A percentile compares a stretch with the other conserved stretches of the same genome.
phyloP scores from a whole-genome alignment of 2,888 invertebrate genomes.

The Erebia epiphron region DNA sequence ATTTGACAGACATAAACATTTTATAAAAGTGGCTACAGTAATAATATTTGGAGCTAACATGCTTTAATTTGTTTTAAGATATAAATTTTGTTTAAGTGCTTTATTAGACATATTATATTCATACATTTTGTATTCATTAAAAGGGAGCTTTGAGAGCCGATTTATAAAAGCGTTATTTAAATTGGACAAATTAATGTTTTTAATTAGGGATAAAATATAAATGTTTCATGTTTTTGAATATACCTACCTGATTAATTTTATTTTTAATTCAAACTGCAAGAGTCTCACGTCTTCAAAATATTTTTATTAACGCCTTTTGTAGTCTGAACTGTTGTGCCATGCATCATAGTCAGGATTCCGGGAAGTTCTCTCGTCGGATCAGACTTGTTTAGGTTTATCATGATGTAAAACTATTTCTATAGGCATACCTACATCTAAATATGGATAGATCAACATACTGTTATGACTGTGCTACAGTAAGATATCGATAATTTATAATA shows the following conservation, averaged over 20 bases:
- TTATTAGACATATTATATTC: slow-evolving; percentile 4
- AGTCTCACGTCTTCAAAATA: slow-evolving; percentile 11
- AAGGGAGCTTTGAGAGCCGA: slow-evolving; percentile 10
- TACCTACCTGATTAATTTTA: not conserved
- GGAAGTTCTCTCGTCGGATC: slow-evolving; percentile 22
- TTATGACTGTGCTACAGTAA: slow-evolving; percentile 18
- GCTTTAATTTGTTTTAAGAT: slow-evolving; percentile 14
- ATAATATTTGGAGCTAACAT: slow-evolving; percentile 12
- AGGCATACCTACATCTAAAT: slow-evolving; percentile 23
- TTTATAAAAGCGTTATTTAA: slow-evolving; percentile 14
- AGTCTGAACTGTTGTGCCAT: slow-evolving; percentile 5
- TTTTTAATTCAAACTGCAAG: not conserved
- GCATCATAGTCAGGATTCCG: slow-evolving; percentile 22
- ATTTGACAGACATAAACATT: slow-evolving; percentile 14
- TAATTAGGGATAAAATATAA: slow-evolving; percentile 17
- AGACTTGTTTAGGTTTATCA: slow-evolving; percentile 27
- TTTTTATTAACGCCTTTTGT: slow-evolving; percentile 23
- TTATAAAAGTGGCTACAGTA: slow-evolving; percentile 9
- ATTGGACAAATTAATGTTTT: slow-evolving; percentile 28
- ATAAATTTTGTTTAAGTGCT: slow-evolving; percentile 11
- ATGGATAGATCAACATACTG: slow-evolving; percentile 19
- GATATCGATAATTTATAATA: slow-evolving; percentile 31
- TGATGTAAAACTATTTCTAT: slow-evolving; percentile 26
- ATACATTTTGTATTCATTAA: not conserved
- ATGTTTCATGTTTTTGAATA: not conserved